Conservation (phyloP, 2,888 invertebrate species). For the Pollenia labialis region DNA sequence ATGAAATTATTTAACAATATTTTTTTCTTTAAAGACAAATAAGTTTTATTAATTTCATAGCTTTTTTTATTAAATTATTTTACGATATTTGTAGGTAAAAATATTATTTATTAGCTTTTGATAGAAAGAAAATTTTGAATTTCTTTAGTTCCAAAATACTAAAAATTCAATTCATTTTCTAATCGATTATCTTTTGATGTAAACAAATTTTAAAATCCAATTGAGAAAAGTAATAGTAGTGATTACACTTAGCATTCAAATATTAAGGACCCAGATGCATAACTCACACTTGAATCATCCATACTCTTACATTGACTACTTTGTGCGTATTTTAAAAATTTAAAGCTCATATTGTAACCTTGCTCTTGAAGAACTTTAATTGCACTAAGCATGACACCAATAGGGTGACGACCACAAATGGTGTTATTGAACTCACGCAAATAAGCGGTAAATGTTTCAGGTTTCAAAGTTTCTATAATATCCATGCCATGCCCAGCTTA, state of each 20-base stretch:
- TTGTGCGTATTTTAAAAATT: conserved; percentile 98
- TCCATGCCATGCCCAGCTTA: no score
- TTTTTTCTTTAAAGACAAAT: no score
- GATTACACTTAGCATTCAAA: conserved; percentile 87
- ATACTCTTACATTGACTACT: conserved; percentile 95
- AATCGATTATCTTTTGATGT: neutral
- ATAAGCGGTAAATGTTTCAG: conserved; percentile 95
- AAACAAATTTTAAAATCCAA: conserved; percentile 12
- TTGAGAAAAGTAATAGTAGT: neutral
- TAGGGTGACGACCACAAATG: conserved; percentile 99
- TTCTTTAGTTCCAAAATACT: neutral
- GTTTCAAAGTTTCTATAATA: conserved; percentile 96
- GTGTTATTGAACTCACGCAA: conserved; percentile 98
- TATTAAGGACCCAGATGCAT: conserved; percentile 96
- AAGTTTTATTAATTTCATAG: no score
- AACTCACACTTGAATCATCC: conserved; percentile 98
- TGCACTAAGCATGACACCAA: conserved; percentile 94
- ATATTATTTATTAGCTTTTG: neutral
- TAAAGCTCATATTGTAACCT: conserved; percentile 90
- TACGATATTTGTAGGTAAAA: neutral
- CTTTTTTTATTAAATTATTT: neutral
- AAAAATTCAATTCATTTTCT: neutral
- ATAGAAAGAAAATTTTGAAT: neutral
- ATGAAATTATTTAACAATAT: no score
- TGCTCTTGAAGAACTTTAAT: conserved; percentile 83